These are phyloP conservation scores for Cairina moschata DNA, from an alignment of 2,113 vertebrate species.

Conservation along the genomic window DNA sequence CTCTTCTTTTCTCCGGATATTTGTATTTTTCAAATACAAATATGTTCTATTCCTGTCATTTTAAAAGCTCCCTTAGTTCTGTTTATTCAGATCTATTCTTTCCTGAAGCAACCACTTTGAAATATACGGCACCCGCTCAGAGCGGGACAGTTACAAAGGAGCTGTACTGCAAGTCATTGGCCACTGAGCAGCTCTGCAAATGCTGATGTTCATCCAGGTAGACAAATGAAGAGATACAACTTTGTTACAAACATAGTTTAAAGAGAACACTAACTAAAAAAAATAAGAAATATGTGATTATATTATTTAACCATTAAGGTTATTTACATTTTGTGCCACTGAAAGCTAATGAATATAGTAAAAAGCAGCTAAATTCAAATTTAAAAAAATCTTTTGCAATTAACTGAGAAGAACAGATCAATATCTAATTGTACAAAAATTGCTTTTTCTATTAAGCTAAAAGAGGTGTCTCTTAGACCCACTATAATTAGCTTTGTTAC, in stretches of 20 bases:
- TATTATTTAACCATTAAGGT: background rate
- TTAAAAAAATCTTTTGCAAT: conserved; percentile 23
- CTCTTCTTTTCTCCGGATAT: background rate
- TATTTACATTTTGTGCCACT: conserved; percentile 27
- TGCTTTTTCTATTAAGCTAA: background rate
- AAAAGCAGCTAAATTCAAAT: conserved; percentile 34
- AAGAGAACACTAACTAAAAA: background rate
- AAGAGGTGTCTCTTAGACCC: background rate
- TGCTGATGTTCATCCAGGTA: background rate
- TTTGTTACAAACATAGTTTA: background rate
- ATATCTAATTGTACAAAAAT: conserved; percentile 41
- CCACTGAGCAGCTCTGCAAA: background rate
- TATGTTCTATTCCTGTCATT: background rate
- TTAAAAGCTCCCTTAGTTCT: background rate
- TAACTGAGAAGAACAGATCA: conserved; percentile 44
- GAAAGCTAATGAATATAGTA: conserved; percentile 9
- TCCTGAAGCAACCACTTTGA: background rate
- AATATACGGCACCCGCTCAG: background rate
- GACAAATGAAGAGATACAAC: background rate
- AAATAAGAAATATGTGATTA: background rate
- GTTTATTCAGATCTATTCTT: background rate
- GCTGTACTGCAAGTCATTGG: background rate
- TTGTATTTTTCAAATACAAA: background rate
- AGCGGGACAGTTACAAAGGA: background rate
- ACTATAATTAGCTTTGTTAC: background rate